Evolutionary conservation across 2,888 invertebrate species (phyloP).

Genomic region (Tuta absoluta): DNA sequence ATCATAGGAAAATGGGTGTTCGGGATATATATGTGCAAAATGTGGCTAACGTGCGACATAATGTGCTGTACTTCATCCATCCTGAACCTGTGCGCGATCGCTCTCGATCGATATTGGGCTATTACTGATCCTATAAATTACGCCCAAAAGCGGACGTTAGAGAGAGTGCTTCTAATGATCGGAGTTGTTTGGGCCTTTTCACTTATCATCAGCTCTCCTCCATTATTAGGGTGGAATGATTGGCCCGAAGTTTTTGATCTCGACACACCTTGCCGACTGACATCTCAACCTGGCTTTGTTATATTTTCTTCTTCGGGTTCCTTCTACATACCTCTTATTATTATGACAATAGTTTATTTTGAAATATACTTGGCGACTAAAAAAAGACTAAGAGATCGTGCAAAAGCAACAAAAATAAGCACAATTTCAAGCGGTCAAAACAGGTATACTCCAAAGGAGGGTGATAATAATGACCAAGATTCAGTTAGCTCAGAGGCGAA

Average conservation of each 20-base stretch:
- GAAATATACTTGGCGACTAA: constrained; percentile 97
- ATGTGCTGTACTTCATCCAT: constrained; percentile 98
- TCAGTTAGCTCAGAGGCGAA: constrained; percentile 92
- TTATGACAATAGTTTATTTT: constrained; percentile 97
- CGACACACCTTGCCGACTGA: constrained; percentile 90
- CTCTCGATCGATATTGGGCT: constrained; percentile 96
- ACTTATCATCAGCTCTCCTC: constrained; percentile 93
- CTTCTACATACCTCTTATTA: constrained; percentile 95
- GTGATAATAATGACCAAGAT: constrained; percentile 84
- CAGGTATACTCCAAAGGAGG: constrained; percentile 72
- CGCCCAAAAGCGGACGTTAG: constrained; percentile 93
- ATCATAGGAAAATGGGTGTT: constrained; percentile 96
- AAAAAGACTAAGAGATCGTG: constrained; percentile 90
- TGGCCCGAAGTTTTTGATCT: constrained; percentile 93
- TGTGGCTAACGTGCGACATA: constrained; percentile 98
- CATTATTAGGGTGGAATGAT: constrained; percentile 96
- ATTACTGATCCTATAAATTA: constrained; percentile 97
- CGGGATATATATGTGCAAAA: constrained; percentile 94
- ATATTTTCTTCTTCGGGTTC: constrained; percentile 96
- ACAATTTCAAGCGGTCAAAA: constrained; percentile 81
- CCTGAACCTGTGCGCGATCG: constrained; percentile 95
- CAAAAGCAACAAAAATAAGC: constrained; percentile 90
- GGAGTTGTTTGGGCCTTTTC: constrained; percentile 93
- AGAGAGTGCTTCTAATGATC: constrained; percentile 92
- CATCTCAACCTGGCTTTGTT: constrained; percentile 93